Evolutionary conservation across 2,113 vertebrate species (phyloP).

Genomic region (Forbesichthys papilliferus): DNA sequence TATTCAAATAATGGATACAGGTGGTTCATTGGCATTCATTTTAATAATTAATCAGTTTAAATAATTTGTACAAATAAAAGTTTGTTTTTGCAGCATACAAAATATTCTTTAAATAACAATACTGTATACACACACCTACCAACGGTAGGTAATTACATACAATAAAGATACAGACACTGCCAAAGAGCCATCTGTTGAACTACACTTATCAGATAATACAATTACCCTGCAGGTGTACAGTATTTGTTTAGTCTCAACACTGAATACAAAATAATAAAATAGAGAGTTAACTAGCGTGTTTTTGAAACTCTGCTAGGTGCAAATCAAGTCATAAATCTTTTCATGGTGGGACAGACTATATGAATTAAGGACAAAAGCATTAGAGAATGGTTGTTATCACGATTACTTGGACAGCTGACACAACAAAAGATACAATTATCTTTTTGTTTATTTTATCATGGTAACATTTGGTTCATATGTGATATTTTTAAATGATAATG

Average conservation of each 20-base stretch:
- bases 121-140: neutral
- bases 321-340: neutral
- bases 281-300: neutral
- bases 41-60: neutral
- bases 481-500: no score
- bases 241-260: slow-evolving; percentile 37
- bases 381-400: neutral
- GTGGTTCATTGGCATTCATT: neutral
- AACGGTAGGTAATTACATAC: neutral
- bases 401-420: neutral
- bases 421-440: neutral
- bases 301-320: neutral
- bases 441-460: neutral
- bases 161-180: neutral
- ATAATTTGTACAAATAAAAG: neutral
- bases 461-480: no score
- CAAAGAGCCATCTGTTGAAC: slow-evolving; percentile 20
- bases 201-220: slow-evolving; percentile 29
- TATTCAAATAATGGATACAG: slow-evolving; percentile 52
- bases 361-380: neutral
- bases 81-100: neutral
- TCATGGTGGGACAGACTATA: neutral
- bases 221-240: slow-evolving; percentile 53
- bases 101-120: neutral
- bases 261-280: neutral